Percentiles rank a stretch among this genome's conserved stretches.
phyloP scores from a whole-genome alignment of 2,113 vertebrate species.

The Antechinus flavipes region DNA sequence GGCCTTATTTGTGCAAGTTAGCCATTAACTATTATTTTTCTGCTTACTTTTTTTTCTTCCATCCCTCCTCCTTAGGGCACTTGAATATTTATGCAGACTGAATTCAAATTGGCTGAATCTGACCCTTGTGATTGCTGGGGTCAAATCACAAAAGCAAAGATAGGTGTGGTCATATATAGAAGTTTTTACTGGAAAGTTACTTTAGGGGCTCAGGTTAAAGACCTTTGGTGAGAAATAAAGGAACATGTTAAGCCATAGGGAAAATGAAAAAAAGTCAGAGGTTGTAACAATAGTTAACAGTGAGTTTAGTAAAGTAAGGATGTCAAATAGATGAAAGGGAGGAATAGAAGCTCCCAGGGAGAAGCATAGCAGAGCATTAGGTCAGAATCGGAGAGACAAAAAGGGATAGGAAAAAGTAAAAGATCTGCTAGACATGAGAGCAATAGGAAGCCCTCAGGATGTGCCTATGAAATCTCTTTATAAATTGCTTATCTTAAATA shows the following conservation, averaged over 20 bases:
- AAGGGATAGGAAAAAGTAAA: not conserved
- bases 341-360: not conserved
- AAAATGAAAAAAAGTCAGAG: not conserved
- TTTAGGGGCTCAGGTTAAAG: not conserved
- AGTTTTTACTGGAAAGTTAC: not conserved
- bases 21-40: constrained; percentile 52
- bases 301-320: not conserved
- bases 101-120: not conserved
- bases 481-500: not conserved
- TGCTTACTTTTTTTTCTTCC: constrained; percentile 10
- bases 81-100: not conserved
- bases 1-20: constrained; percentile 49
- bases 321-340: not conserved
- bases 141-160: not conserved
- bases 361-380: not conserved
- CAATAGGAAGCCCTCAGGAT: not conserved
- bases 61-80: not conserved
- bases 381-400: not conserved
- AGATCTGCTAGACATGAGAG: not conserved
- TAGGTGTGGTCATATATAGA: not conserved
- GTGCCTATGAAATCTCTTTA: not conserved
- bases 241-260: not conserved
- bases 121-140: not conserved
- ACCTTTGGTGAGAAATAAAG: not conserved
- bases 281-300: not conserved